These are phyloP conservation scores for Astropecten irregularis DNA, from an alignment of 53 echinoderm and acorn worm genomes.

Conservation along the genomic window DNA sequence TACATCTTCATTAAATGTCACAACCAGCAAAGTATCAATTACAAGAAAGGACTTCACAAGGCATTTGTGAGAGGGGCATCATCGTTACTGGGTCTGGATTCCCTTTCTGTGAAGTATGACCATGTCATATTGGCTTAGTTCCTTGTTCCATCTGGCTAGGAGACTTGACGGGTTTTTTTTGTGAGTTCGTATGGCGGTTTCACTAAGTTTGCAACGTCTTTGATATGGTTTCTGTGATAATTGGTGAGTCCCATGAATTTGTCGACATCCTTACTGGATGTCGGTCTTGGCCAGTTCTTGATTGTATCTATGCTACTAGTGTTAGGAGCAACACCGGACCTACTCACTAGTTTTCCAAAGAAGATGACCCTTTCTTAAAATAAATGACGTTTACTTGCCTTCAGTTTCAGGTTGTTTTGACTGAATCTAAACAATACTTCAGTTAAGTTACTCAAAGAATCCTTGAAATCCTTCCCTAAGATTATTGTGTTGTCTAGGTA, in stretches of 20 bases:
- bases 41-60: background rate
- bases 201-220: background rate
- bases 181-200: background rate
- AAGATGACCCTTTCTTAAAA: no score
- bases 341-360: no score
- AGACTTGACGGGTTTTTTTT: slow-evolving; percentile 8
- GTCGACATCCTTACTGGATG: background rate
- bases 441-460: no score
- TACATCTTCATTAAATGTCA: slow-evolving; percentile 12
- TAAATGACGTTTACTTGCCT: no score
- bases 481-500: no score
- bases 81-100: slow-evolving; percentile 33
- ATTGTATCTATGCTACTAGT: no score
- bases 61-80: slow-evolving; percentile 19
- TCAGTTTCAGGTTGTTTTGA: no score
- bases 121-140: slow-evolving; percentile 69
- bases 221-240: background rate
- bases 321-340: no score
- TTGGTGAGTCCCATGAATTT: background rate
- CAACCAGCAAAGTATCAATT: background rate
- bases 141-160: slow-evolving; percentile 68
- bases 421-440: no score
- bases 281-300: no score
- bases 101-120: slow-evolving; percentile 20
- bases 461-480: no score